A percentile compares a stretch with the other conserved stretches of the same genome.
Evolutionary conservation across 2,113 vertebrate species (phyloP).

Genomic region (Solea senegalensis): DNA sequence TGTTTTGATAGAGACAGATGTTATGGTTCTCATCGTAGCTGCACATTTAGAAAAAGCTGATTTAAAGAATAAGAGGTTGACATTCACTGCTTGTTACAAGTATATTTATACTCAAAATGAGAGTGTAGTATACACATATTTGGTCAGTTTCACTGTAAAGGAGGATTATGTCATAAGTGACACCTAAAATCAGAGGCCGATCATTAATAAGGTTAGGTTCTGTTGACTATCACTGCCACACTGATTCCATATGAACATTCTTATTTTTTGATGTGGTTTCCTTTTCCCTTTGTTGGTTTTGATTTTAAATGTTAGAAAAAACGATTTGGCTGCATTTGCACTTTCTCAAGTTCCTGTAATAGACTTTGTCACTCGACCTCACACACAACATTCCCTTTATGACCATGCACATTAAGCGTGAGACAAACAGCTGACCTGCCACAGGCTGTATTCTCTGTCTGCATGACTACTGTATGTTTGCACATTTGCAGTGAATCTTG

Average conservation of each 20-base stretch:
- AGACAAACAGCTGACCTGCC: neutral
- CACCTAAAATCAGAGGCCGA: neutral
- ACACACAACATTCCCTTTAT: constrained; percentile 55
- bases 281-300: neutral
- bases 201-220: neutral
- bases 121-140: neutral
- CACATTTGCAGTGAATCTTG: constrained; percentile 52
- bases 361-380: constrained; percentile 31
- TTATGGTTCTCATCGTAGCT: neutral
- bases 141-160: neutral
- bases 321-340: constrained; percentile 60
- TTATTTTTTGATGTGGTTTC: neutral
- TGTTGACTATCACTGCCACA: constrained; percentile 29
- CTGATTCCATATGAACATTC: constrained; percentile 1
- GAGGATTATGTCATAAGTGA: neutral
- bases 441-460: constrained; percentile 7
- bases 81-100: neutral
- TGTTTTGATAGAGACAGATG: constrained; percentile 1
- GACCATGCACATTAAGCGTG: constrained; percentile 29
- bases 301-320: constrained; percentile 9
- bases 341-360: constrained; percentile 54
- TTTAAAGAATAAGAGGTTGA: neutral
- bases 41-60: neutral
- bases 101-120: neutral
- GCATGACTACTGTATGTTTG: constrained; percentile 53